Conservation (phyloP, 2,888 invertebrate species). For the Leptinotarsa haldemani region DNA sequence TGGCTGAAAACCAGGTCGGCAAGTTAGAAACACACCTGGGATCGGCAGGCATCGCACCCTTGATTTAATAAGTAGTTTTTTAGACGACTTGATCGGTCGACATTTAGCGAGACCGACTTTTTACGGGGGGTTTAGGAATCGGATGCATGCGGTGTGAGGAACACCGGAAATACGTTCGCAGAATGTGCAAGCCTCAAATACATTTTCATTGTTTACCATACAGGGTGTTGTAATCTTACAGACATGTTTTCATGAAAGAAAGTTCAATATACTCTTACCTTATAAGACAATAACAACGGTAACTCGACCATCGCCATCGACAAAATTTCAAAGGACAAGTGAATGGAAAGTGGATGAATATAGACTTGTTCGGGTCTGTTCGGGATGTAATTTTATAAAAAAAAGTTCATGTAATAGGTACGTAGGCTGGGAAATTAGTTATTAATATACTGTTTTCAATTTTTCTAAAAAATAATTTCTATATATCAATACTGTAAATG, state of each 20-base stretch:
- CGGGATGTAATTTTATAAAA: too few species aligned
- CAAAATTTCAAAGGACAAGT: too few species aligned
- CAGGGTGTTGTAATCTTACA: not conserved
- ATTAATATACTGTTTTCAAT: too few species aligned
- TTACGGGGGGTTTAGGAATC: conserved; percentile 2
- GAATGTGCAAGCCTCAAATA: not conserved
- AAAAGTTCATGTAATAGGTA: too few species aligned
- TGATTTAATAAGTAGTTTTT: conserved; percentile 59
- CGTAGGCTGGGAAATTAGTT: too few species aligned
- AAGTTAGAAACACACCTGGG: conserved; percentile 62
- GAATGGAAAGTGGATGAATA: too few species aligned
- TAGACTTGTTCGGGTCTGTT: too few species aligned
- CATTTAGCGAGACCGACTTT: conserved; percentile 18
- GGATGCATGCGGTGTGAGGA: conserved; percentile 1
- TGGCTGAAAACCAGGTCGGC: conserved; percentile 64
- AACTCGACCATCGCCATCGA: too few species aligned
- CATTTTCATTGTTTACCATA: not conserved
- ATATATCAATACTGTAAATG: too few species aligned
- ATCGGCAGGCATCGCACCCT: conserved; percentile 51
- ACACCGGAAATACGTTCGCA: conserved; percentile 18
- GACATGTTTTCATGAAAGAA: not conserved
- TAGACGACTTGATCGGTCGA: conserved; percentile 31
- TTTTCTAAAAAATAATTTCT: too few species aligned
- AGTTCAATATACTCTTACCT: too few species aligned
- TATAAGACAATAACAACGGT: too few species aligned